A percentile compares a stretch with the other conserved stretches of the same genome.
Conservation (phyloP, 1,140 invertebrate genomes). For the Schmidtea mediterranea region DNA sequence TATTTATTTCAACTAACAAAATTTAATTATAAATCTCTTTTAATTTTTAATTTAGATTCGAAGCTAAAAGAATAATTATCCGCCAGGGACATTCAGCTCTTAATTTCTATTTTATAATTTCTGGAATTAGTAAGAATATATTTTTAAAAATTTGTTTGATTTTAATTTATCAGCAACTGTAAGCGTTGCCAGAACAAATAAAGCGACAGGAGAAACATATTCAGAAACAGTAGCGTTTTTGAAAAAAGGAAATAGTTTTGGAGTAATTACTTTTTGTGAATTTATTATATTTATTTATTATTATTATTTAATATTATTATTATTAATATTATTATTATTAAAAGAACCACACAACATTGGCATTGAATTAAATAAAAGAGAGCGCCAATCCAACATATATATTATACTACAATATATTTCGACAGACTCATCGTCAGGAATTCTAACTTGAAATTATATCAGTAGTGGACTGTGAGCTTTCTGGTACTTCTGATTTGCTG, state of each 20-base stretch:
- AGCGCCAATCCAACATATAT: too few species aligned
- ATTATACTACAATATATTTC: too few species aligned
- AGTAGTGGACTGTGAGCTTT: too few species aligned
- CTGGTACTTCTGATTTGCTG: too few species aligned
- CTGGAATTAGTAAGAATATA: constrained; percentile 17
- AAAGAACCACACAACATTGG: too few species aligned
- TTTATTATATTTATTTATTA: background rate
- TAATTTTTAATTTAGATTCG: constrained; percentile 12
- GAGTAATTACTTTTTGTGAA: constrained; percentile 3
- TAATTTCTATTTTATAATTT: constrained; percentile 25
- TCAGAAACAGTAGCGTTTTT: constrained; percentile 8
- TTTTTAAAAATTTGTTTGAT: background rate
- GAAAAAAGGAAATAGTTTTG: constrained; percentile 8
- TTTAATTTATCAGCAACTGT: background rate
- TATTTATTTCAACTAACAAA: too few species aligned
- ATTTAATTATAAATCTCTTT: too few species aligned
- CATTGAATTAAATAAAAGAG: too few species aligned
- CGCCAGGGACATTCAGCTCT: constrained; percentile 24
- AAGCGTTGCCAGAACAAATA: background rate
- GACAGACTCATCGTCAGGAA: too few species aligned
- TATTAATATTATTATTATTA: background rate
- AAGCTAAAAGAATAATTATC: constrained; percentile 21
- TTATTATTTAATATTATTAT: background rate
- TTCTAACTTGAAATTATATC: too few species aligned
- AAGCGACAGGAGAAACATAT: constrained; percentile 6